Percentiles rank a stretch among this genome's conserved stretches.
These are phyloP conservation scores for Leptopilina boulardi DNA, from an alignment of 1,140 invertebrate genomes.

Conservation along the genomic window DNA sequence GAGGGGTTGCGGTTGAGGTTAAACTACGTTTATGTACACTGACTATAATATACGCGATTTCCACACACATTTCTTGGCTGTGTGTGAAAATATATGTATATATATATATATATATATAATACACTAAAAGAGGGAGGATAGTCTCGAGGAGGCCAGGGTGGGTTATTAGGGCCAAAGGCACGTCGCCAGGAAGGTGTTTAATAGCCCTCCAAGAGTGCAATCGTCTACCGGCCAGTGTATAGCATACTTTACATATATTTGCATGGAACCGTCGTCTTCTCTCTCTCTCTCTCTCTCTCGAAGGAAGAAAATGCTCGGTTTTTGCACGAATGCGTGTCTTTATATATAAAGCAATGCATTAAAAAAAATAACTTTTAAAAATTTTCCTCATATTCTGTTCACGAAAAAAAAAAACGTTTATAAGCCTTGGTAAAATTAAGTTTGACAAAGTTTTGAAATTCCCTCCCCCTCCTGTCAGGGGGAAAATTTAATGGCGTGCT, in stretches of 20 bases:
- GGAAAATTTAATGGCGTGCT: not conserved
- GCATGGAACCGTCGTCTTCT: constrained; percentile 19
- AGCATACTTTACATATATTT: constrained; percentile 42
- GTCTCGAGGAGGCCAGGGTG: constrained; percentile 49
- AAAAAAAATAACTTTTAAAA: not conserved
- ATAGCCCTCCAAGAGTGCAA: constrained; percentile 71
- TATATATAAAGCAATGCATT: constrained; percentile 55
- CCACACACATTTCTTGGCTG: constrained; percentile 25
- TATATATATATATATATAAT: constrained; percentile 15
- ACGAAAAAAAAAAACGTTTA: not conserved
- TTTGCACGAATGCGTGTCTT: constrained; percentile 56
- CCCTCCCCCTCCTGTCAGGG: not conserved
- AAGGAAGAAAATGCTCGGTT: not conserved
- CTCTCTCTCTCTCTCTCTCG: not conserved
- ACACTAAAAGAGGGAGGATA: constrained; percentile 39
- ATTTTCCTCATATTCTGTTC: not conserved
- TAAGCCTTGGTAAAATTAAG: constrained; percentile 6
- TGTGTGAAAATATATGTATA: constrained; percentile 32
- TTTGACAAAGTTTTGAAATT: not conserved
- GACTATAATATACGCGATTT: constrained; percentile 34
- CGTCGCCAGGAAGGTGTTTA: constrained; percentile 72
- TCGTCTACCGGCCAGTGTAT: constrained; percentile 52
- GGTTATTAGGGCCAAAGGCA: constrained; percentile 66
- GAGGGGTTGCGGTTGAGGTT: constrained; percentile 64
- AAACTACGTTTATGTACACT: constrained; percentile 61